Conservation (phyloP, 2,113 vertebrate species). For the Trogon surrucura region DNA sequence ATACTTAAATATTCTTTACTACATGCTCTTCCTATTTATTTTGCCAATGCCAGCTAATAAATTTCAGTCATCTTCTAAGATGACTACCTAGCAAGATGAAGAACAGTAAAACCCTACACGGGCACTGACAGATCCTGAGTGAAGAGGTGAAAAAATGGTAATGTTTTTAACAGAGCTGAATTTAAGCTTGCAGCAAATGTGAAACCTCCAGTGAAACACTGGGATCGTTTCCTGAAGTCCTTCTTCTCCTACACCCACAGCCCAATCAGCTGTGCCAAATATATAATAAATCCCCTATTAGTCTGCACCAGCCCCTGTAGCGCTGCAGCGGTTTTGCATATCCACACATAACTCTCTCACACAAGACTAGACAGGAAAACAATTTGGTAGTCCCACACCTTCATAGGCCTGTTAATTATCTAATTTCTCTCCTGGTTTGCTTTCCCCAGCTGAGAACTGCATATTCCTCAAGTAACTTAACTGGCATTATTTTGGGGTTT, state of each 20-base stretch:
- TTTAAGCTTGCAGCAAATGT: constrained; percentile 6
- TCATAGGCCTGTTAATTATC: neutral
- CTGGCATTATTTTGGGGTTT: neutral
- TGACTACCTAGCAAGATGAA: neutral
- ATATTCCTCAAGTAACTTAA: neutral
- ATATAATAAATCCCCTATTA: neutral
- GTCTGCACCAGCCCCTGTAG: neutral
- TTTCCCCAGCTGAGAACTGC: neutral
- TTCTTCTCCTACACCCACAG: neutral
- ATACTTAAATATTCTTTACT: neutral
- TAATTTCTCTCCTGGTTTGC: neutral
- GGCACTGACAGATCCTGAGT: neutral
- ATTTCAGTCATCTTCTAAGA: constrained; percentile 33
- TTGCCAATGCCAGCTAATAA: constrained; percentile 20
- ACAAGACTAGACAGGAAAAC: neutral
- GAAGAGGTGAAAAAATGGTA: neutral
- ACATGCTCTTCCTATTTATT: constrained; percentile 21
- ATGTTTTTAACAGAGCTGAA: neutral
- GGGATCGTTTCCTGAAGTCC: neutral
- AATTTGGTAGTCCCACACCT: neutral
- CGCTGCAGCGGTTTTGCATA: neutral
- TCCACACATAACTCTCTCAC: neutral
- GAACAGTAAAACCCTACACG: neutral
- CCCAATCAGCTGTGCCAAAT: neutral
- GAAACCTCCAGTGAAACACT: neutral